phyloP scores from a whole-genome alignment of 2,113 vertebrate genomes.

The Plectropomus leopardus region DNA sequence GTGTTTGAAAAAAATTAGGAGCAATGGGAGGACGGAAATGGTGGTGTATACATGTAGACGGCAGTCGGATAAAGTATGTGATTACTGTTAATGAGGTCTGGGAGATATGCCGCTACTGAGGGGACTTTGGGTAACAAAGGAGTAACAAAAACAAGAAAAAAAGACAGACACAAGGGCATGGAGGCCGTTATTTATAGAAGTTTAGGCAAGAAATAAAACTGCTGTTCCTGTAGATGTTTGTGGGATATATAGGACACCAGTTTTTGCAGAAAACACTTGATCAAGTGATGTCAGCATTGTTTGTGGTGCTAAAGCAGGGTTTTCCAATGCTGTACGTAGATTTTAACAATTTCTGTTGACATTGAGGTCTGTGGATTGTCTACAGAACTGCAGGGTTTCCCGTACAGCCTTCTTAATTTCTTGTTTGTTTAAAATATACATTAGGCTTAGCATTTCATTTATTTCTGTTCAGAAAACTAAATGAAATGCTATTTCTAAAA shows the following conservation, averaged over 20 bases:
- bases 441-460: no score
- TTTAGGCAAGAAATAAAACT: neutral
- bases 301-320: neutral
- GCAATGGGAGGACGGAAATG: slow-evolving; percentile 9
- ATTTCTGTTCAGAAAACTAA: no score
- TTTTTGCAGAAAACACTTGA: neutral
- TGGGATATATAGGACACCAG: neutral
- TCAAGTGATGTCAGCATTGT: neutral
- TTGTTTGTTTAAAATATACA: no score
- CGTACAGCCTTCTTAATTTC: no score
- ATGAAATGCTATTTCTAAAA: no score
- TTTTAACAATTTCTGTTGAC: neutral
- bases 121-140: slow-evolving; percentile 17
- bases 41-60: slow-evolving; percentile 13
- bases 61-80: slow-evolving; percentile 18
- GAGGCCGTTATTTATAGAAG: neutral
- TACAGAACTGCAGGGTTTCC: no score
- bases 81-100: slow-evolving; percentile 20
- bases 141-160: neutral
- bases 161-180: neutral
- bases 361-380: neutral
- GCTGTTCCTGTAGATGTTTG: neutral
- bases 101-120: slow-evolving; percentile 10
- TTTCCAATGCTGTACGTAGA: neutral
- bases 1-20: slow-evolving; percentile 55